These are phyloP conservation scores for Protosalanx chinensis DNA, from an alignment of 2,797 vertebrate species.

Conservation along the genomic window DNA sequence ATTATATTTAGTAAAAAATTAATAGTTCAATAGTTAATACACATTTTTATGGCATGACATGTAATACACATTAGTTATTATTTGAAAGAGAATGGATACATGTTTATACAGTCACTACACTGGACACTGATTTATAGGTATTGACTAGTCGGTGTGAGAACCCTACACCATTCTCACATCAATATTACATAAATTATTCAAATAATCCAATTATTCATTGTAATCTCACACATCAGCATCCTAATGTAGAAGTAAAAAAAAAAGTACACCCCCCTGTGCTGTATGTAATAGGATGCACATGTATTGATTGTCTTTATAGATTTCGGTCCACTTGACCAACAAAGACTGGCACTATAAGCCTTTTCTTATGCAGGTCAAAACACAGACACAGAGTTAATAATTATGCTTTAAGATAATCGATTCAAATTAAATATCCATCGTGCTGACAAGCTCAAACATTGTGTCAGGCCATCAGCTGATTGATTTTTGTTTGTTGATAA, in stretches of 20 bases:
- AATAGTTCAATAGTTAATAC: not conserved
- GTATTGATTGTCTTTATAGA: too few species aligned
- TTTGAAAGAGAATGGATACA: too few species aligned
- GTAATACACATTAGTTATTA: too few species aligned
- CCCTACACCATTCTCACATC: not conserved
- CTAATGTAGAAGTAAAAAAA: too few species aligned
- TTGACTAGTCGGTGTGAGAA: not conserved
- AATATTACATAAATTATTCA: not conserved
- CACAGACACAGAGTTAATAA: conserved; percentile 1
- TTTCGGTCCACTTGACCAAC: too few species aligned
- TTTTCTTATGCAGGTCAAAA: not conserved
- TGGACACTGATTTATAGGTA: not conserved
- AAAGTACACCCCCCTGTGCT: not conserved
- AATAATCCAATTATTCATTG: not conserved
- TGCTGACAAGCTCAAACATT: not conserved
- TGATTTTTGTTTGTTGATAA: not conserved
- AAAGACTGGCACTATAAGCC: not conserved
- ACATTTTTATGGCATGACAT: not conserved
- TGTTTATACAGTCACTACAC: not conserved
- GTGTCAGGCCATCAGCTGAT: not conserved
- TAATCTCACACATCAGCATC: not conserved
- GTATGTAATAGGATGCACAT: too few species aligned
- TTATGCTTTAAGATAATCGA: conserved; percentile 4
- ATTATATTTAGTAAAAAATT: not conserved
- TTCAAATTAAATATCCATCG: conserved; percentile 3